Conservation (phyloP, 2,797 vertebrate species). For the Diplodus sargus region DNA sequence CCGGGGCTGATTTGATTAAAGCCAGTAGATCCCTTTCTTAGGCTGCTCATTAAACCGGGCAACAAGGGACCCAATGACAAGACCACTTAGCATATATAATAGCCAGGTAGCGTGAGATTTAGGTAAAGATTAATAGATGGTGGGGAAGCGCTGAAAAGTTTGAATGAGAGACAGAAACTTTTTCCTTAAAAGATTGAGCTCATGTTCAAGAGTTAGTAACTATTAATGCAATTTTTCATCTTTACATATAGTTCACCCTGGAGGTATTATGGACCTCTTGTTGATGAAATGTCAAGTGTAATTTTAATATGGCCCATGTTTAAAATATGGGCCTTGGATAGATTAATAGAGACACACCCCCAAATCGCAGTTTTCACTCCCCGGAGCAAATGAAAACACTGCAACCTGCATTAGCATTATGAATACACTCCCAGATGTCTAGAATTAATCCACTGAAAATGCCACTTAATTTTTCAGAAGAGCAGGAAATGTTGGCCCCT, state of each 20-base stretch:
- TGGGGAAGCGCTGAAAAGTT: slow-evolving; percentile 24
- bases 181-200: slow-evolving; percentile 41
- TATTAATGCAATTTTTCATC: slow-evolving; percentile 67
- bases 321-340: slow-evolving; percentile 68
- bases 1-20: slow-evolving; percentile 78
- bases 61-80: slow-evolving; percentile 60
- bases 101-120: slow-evolving; percentile 58
- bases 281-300: slow-evolving; percentile 77
- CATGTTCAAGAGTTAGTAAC: slow-evolving; percentile 42
- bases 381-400: slow-evolving; percentile 69
- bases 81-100: slow-evolving; percentile 72
- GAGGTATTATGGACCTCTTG: slow-evolving; percentile 65
- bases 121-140: slow-evolving; percentile 55
- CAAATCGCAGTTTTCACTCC: slow-evolving; percentile 69
- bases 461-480: slow-evolving; percentile 76
- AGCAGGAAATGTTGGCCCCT: slow-evolving; percentile 57
- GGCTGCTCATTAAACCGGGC: slow-evolving; percentile 69
- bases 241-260: slow-evolving; percentile 57
- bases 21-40: slow-evolving; percentile 67
- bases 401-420: slow-evolving; percentile 68
- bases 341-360: slow-evolving; percentile 71
- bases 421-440: slow-evolving; percentile 66
- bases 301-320: slow-evolving; percentile 72
- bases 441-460: slow-evolving; percentile 75
- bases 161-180: slow-evolving; percentile 39